Evolutionary conservation across 2,113 vertebrate species (phyloP).

Genomic region (Orthonyx spaldingii): DNA sequence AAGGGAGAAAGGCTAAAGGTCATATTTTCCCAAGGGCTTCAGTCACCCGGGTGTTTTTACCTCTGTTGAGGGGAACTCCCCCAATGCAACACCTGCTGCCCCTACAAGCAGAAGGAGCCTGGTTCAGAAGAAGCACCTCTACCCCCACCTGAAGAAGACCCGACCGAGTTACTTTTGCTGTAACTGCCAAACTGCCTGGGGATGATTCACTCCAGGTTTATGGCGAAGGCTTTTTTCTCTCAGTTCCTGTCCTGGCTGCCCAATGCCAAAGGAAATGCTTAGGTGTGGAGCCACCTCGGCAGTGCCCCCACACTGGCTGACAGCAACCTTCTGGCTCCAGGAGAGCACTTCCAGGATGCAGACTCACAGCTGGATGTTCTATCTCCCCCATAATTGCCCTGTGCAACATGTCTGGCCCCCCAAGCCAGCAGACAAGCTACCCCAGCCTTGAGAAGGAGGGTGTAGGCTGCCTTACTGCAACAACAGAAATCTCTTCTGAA

Average conservation of each 20-base stretch:
- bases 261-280: neutral
- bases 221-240: fast-evolving
- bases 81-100: fast-evolving
- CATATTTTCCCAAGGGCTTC: neutral
- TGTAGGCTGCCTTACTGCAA: neutral
- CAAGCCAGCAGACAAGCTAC: neutral
- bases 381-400: neutral
- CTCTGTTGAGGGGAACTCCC: neutral
- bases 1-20: neutral
- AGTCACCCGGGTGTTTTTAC: neutral
- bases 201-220: neutral
- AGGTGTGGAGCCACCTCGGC: fast-evolving
- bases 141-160: neutral
- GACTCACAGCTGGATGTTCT: neutral
- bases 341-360: neutral
- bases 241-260: neutral
- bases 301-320: neutral
- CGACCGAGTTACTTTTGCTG: neutral
- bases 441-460: neutral
- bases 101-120: neutral
- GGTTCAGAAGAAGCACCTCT: neutral
- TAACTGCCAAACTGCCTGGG: neutral
- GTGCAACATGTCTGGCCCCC: fast-evolving
- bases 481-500: neutral
- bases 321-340: fast-evolving